These are phyloP conservation scores for Heterodera filipjevi DNA, from an alignment of 2,888 invertebrate species.

Conservation along the genomic window DNA sequence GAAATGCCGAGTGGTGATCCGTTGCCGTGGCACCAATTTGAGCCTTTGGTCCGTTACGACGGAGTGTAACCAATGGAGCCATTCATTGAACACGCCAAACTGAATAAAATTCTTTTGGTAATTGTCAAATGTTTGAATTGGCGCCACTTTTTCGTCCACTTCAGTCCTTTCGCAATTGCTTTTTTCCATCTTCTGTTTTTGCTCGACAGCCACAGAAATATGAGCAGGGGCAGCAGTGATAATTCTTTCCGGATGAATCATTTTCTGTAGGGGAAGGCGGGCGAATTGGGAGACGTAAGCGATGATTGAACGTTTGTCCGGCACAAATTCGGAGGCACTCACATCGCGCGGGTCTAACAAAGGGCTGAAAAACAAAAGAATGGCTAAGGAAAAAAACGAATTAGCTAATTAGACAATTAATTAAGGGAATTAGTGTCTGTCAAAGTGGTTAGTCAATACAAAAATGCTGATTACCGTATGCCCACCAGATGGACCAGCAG, in stretches of 20 bases:
- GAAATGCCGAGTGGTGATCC: neutral
- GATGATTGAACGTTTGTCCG: slow-evolving; percentile 64
- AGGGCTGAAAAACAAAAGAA: slow-evolving; percentile 30
- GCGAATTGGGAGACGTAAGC: slow-evolving; percentile 65
- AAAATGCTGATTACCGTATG: no score
- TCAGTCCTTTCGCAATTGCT: neutral
- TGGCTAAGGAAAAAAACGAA: neutral
- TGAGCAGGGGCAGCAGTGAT: neutral
- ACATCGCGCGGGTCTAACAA: slow-evolving; percentile 61
- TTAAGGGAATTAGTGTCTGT: no score
- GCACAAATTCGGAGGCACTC: slow-evolving; percentile 52
- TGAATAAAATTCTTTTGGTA: neutral
- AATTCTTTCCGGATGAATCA: neutral
- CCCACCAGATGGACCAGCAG: no score
- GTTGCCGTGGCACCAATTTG: neutral
- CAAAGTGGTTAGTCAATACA: no score
- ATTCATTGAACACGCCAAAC: slow-evolving; percentile 4
- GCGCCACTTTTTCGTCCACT: neutral
- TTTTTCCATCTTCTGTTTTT: neutral
- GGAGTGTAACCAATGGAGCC: slow-evolving; percentile 7
- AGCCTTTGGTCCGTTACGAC: neutral
- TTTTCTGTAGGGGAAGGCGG: neutral
- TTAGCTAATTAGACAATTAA: no score
- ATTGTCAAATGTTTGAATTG: neutral
- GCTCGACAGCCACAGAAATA: neutral